Evolutionary conservation across 23 tunicate genomes (phyloP).

Genomic region (Ascidia mentula): DNA sequence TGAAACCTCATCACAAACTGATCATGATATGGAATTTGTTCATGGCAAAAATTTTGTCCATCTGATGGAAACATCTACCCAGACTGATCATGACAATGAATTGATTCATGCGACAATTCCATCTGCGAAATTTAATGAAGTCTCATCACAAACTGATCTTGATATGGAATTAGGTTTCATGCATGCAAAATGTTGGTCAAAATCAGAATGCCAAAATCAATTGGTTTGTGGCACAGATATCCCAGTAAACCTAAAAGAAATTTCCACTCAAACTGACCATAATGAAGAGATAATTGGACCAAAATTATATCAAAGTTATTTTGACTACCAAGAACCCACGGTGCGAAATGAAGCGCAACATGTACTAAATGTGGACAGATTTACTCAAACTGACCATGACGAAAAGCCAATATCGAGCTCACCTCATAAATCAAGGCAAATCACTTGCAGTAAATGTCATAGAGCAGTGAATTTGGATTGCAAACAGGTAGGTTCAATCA

Average conservation of each 20-base stretch:
- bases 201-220: too few relatives aligned
- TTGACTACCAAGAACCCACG: too few relatives aligned
- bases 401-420: conserved; percentile 22
- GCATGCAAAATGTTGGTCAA: too few relatives aligned
- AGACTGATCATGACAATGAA: neutral
- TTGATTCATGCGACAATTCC: neutral
- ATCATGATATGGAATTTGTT: neutral
- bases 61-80: neutral
- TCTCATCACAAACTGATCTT: conserved; percentile 30
- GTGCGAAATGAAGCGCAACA: too few relatives aligned
- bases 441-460: neutral
- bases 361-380: neutral
- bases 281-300: too few relatives aligned
- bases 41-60: neutral
- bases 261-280: too few relatives aligned
- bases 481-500: too few relatives aligned
- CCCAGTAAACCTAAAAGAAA: too few relatives aligned
- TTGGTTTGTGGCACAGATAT: too few relatives aligned
- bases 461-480: too few relatives aligned
- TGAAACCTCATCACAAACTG: neutral
- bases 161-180: conserved; percentile 18
- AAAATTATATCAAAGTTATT: too few relatives aligned
- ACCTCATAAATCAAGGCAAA: neutral
- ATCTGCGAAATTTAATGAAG: neutral
- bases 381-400: conserved; percentile 12